Conservation (phyloP, 2,888 invertebrate species). For the Tetragonisca angustula region DNA sequence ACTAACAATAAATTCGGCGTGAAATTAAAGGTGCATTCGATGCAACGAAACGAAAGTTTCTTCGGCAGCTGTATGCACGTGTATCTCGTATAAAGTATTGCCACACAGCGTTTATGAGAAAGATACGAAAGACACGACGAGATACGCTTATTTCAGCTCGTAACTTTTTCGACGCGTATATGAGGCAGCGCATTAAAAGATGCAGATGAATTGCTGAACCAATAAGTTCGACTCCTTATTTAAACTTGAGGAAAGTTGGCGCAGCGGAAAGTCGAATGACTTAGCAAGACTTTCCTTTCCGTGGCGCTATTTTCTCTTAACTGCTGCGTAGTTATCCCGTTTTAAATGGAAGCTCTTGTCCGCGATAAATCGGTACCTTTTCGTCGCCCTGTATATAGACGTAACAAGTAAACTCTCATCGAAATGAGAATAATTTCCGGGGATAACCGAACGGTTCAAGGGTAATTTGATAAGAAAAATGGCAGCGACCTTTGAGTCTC, state of each 20-base stretch:
- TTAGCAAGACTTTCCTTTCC: neutral
- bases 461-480: constrained; percentile 29
- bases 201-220: neutral
- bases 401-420: neutral
- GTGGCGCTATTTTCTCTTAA: neutral
- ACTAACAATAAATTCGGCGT: too few relatives aligned
- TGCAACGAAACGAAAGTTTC: too few relatives aligned
- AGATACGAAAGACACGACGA: too few relatives aligned
- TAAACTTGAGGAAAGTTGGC: neutral
- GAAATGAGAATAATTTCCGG: constrained; percentile 15
- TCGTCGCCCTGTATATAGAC: neutral
- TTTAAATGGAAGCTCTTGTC: neutral
- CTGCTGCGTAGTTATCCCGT: neutral
- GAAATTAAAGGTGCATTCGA: too few relatives aligned
- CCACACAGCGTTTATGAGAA: too few relatives aligned
- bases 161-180: neutral
- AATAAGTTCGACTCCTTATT: neutral
- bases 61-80: too few relatives aligned
- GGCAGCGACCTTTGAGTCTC: neutral
- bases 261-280: neutral
- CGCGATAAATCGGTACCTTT: neutral
- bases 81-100: too few relatives aligned
- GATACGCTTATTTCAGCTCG: too few relatives aligned
- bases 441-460: constrained; percentile 15
- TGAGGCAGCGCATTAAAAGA: neutral